Evolutionary conservation across 2,113 vertebrate genomes (phyloP).

Genomic region (Anguilla rostrata): DNA sequence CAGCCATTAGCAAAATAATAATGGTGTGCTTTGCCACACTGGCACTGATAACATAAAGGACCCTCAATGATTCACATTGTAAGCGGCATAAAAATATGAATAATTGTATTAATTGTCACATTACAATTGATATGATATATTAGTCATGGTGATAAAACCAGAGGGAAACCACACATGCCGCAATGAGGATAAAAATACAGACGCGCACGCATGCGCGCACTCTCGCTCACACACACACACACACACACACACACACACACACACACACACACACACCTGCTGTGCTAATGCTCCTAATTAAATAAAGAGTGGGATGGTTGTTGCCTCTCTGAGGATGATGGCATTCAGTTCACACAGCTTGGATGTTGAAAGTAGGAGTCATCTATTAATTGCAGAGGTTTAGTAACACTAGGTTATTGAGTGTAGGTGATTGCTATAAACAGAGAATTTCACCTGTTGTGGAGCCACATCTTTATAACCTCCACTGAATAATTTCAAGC

Average conservation of each 20-base stretch:
- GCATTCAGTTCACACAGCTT: neutral
- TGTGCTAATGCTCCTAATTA: neutral
- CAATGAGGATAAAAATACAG: neutral
- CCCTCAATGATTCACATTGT: neutral
- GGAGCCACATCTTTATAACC: too few relatives aligned
- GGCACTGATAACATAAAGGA: neutral
- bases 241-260: neutral
- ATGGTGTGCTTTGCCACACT: neutral
- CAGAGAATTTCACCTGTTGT: too few relatives aligned
- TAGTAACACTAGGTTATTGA: neutral
- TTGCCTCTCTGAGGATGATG: neutral
- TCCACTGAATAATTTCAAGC: too few relatives aligned
- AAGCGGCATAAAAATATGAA: neutral
- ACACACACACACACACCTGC: neutral
- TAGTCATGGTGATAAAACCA: neutral
- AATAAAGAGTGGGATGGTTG: neutral
- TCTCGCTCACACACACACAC: neutral
- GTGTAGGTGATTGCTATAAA: neutral
- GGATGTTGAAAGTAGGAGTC: neutral
- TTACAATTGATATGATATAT: neutral
- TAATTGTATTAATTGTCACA: neutral
- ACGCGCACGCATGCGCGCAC: neutral
- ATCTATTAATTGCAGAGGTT: neutral
- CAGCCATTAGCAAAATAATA: too few relatives aligned
- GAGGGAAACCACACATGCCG: neutral